Conservation (phyloP, 2,888 invertebrate species). For the Megamerina dolium region DNA sequence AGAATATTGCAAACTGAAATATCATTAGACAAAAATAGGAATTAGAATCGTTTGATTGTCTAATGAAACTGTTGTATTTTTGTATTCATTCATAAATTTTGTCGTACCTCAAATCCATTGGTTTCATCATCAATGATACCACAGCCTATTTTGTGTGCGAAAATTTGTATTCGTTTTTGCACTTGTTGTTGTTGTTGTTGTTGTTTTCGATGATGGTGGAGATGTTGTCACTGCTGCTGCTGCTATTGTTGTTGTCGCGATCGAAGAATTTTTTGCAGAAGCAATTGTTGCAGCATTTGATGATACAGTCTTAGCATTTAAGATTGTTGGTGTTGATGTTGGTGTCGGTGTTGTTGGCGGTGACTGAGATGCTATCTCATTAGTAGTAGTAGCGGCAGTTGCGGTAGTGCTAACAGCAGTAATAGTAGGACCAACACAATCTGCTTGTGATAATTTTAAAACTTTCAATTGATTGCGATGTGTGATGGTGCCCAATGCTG, state of each 20-base stretch:
- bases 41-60: too few relatives aligned
- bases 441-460: slow-evolving; percentile 17
- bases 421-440: background rate
- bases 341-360: background rate
- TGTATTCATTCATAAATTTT: too few relatives aligned
- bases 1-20: too few relatives aligned
- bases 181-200: slow-evolving; percentile 21
- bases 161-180: slow-evolving; percentile 10
- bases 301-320: slow-evolving; percentile 9
- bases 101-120: slow-evolving; percentile 45
- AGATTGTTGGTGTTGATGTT: slow-evolving; percentile 1
- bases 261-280: background rate
- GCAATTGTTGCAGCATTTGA: background rate
- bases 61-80: too few relatives aligned
- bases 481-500: slow-evolving; percentile 14
- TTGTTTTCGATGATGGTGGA: slow-evolving; percentile 14
- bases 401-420: background rate
- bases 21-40: too few relatives aligned
- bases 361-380: background rate
- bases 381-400: background rate
- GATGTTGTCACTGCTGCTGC: background rate
- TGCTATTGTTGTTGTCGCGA: slow-evolving; percentile 7
- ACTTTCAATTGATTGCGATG: slow-evolving; percentile 19
- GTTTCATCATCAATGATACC: slow-evolving; percentile 47
- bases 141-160: slow-evolving; percentile 37